Conservation (phyloP, 35 echinoderm and acorn worm genomes). For the Heliocidaris erythrogramma region DNA sequence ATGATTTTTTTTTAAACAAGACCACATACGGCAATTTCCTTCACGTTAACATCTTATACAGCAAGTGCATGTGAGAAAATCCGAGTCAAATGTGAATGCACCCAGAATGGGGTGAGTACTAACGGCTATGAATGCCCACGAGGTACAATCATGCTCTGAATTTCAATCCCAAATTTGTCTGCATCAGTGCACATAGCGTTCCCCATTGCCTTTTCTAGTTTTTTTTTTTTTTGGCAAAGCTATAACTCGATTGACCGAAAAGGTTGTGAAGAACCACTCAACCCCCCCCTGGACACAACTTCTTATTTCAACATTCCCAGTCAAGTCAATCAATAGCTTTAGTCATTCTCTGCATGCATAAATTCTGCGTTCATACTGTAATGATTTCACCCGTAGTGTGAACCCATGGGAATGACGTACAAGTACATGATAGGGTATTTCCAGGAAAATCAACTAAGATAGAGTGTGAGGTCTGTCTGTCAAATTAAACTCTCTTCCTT, state of each 20-base stretch:
- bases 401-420: background rate
- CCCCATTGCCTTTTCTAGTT: background rate
- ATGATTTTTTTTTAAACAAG: background rate
- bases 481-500: background rate
- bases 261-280: background rate
- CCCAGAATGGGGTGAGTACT: background rate
- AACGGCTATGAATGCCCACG: background rate
- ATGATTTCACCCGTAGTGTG: background rate
- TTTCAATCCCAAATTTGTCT: background rate
- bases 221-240: background rate
- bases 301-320: background rate
- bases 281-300: background rate
- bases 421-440: slow-evolving; percentile 24
- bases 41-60: no score
- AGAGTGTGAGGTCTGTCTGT: background rate
- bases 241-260: background rate
- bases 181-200: background rate
- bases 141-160: background rate
- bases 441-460: slow-evolving; percentile 1
- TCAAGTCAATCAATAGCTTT: background rate
- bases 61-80: no score
- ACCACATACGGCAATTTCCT: no score
- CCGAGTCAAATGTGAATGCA: no score
- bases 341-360: background rate
- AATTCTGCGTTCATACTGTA: background rate